These are phyloP conservation scores for Microctenopoma steveboyesi DNA, from an alignment of 2,797 vertebrate genomes.

Conservation along the genomic window DNA sequence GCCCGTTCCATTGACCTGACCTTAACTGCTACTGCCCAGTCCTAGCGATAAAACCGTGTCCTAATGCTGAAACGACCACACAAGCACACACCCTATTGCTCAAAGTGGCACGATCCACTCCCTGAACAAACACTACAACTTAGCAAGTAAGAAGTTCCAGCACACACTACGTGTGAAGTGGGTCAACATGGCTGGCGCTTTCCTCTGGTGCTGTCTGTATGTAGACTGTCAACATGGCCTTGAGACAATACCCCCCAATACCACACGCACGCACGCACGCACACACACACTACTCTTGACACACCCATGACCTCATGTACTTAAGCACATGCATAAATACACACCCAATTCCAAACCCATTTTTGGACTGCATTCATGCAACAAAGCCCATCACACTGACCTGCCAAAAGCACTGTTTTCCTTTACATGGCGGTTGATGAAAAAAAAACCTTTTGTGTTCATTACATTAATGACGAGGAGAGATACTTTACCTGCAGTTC, in stretches of 20 bases:
- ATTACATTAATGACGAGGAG: not conserved
- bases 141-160: conserved; percentile 50
- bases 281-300: conserved; percentile 33
- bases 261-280: conserved; percentile 31
- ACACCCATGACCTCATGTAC: conserved; percentile 69
- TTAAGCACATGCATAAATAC: conserved; percentile 43
- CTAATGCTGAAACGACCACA: not conserved
- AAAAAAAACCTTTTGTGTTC: conserved; percentile 24
- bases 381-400: conserved; percentile 33
- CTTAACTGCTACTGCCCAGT: not conserved
- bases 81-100: conserved; percentile 17
- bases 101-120: conserved; percentile 59
- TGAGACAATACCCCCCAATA: conserved; percentile 52
- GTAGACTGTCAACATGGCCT: conserved; percentile 80
- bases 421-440: not conserved
- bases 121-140: conserved; percentile 65
- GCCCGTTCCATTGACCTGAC: not conserved
- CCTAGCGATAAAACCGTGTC: not conserved
- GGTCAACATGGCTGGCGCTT: conserved; percentile 76
- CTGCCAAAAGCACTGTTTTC: conserved; percentile 12
- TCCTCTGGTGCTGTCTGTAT: conserved; percentile 72
- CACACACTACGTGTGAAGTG: conserved; percentile 58
- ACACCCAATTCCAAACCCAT: conserved; percentile 41
- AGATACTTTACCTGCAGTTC: conserved; percentile 7
- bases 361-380: conserved; percentile 20